Evolutionary conservation across 2,888 invertebrate genomes (phyloP).

Genomic region (Conus canariensis): DNA sequence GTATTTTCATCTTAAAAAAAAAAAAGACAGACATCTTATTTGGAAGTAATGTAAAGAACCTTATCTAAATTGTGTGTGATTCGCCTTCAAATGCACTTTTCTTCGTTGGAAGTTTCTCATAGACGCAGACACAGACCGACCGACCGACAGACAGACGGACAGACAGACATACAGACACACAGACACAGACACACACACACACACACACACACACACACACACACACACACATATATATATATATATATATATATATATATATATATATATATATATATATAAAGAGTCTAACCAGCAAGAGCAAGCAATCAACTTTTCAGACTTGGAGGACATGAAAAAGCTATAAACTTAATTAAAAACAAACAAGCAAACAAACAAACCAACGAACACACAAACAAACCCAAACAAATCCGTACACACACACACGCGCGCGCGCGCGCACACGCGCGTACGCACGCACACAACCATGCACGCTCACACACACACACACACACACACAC

Average conservation of each 20-base stretch:
- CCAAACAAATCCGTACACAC: neutral
- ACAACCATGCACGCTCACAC: neutral
- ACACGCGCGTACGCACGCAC: too few species aligned
- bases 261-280: too few species aligned
- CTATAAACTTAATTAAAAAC: neutral
- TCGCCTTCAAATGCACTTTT: too few species aligned
- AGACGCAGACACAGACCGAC: neutral
- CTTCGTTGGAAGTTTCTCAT: too few species aligned
- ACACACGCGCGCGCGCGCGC: neutral
- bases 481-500: neutral
- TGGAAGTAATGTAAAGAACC: too few species aligned
- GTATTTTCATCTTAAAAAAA: neutral
- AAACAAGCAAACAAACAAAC: neutral
- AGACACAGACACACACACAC: neutral
- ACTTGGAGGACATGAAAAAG: too few species aligned
- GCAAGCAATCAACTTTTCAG: too few species aligned
- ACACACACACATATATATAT: constrained; percentile 8
- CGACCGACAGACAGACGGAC: neutral
- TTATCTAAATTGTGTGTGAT: too few species aligned
- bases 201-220: neutral
- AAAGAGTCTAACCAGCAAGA: too few species aligned
- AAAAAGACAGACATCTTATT: too few species aligned
- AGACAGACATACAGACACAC: neutral
- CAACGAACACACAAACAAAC: neutral
- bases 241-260: too few species aligned